Percentiles rank a stretch among this genome's conserved stretches.
Conservation (phyloP, 2,113 vertebrate genomes). For the Bagarius yarrelli region DNA sequence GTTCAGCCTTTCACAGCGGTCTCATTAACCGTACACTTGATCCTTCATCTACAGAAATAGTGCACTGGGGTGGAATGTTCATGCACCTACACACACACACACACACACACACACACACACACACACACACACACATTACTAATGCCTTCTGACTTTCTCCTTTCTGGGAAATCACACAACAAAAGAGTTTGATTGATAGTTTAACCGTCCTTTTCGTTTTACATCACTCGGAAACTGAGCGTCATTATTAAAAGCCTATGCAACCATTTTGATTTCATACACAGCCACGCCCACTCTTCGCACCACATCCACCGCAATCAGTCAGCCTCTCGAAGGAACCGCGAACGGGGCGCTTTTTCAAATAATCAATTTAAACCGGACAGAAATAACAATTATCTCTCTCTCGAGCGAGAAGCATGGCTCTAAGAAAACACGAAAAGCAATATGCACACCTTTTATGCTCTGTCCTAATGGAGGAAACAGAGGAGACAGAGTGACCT, state of each 20-base stretch:
- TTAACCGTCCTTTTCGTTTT: conserved; percentile 42
- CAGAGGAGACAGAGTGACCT: conserved; percentile 73
- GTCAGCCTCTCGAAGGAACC: not conserved
- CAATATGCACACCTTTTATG: conserved; percentile 68
- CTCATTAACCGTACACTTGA: conserved; percentile 37
- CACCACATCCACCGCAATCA: conserved; percentile 35
- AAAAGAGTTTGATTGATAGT: conserved; percentile 34
- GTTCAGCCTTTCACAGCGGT: conserved; percentile 32
- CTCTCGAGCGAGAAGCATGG: conserved; percentile 46
- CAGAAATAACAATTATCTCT: conserved; percentile 52
- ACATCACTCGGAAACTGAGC: conserved; percentile 36
- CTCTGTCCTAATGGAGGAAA: conserved; percentile 73
- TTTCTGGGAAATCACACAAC: conserved; percentile 23
- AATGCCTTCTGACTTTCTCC: conserved; percentile 22
- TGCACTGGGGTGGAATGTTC: not conserved
- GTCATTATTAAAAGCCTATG: conserved; percentile 44
- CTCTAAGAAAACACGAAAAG: conserved; percentile 65
- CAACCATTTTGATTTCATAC: conserved; percentile 34
- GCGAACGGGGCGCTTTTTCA: conserved; percentile 30
- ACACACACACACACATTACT: conserved; percentile 9
- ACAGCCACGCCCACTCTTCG: conserved; percentile 28
- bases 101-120: conserved; percentile 24
- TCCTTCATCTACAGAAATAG: conserved; percentile 38
- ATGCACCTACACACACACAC: conserved; percentile 1
- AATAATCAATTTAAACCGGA: conserved; percentile 38